Conservation (phyloP, 2,797 vertebrate genomes). For the Centropyge bicolor region DNA sequence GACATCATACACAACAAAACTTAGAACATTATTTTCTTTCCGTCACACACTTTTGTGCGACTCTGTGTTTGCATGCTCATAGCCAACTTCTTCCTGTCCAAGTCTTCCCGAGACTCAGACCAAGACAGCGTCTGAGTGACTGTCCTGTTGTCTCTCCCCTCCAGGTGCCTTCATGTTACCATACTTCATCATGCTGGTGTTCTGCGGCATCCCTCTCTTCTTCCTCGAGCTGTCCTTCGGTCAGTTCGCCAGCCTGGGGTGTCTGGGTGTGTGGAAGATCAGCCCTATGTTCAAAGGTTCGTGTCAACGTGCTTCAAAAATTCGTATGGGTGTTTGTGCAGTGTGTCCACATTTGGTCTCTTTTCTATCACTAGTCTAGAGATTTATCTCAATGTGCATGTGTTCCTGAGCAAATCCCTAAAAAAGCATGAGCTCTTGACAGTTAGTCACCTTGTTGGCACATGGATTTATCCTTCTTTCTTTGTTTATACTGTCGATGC, state of each 20-base stretch:
- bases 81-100: background rate
- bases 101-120: background rate
- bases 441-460: background rate
- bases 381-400: too few relatives aligned
- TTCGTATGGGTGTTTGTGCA: background rate
- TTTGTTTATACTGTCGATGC: conserved; percentile 1
- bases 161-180: conserved; percentile 98
- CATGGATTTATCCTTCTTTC: background rate
- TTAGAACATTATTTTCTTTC: background rate
- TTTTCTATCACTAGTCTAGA: background rate
- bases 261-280: conserved; percentile 97
- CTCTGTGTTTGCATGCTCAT: background rate
- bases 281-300: conserved; percentile 99
- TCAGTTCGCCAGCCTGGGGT: conserved; percentile 97
- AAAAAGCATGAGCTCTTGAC: background rate
- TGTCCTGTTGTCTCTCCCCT: conserved; percentile 2
- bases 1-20: background rate
- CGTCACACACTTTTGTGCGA: background rate
- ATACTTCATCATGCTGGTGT: conserved; percentile 98
- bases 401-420: background rate
- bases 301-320: background rate
- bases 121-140: background rate
- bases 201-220: conserved; percentile 98
- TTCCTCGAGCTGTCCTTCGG: conserved; percentile 99
- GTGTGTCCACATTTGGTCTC: too few relatives aligned